A percentile compares a stretch with the other conserved stretches of the same genome.
Conservation (phyloP, 2,888 invertebrate species). For the Muscina levida region DNA sequence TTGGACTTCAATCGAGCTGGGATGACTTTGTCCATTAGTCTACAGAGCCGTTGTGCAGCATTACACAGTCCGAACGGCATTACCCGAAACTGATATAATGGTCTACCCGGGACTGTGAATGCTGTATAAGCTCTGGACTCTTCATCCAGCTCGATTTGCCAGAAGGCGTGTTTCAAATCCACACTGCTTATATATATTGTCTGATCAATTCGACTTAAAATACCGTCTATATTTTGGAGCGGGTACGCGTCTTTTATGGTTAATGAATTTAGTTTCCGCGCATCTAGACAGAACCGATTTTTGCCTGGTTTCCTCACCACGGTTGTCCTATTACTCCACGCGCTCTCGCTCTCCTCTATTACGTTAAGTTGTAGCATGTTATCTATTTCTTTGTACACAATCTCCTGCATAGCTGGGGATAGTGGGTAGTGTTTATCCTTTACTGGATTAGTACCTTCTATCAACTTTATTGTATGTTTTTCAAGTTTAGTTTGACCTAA, state of each 20-base stretch:
- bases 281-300: slow-evolving; percentile 70
- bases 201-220: slow-evolving; percentile 40
- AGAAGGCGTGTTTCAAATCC: slow-evolving; percentile 43
- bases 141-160: slow-evolving; percentile 45
- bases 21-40: slow-evolving; percentile 39
- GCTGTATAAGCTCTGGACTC: slow-evolving; percentile 45
- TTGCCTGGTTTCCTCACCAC: slow-evolving; percentile 68
- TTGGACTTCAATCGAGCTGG: background rate
- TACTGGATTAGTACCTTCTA: slow-evolving; percentile 49
- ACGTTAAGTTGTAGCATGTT: slow-evolving; percentile 70
- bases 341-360: slow-evolving; percentile 70
- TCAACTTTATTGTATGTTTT: slow-evolving; percentile 54
- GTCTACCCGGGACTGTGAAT: slow-evolving; percentile 45
- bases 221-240: slow-evolving; percentile 30
- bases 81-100: slow-evolving; percentile 34
- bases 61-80: slow-evolving; percentile 58
- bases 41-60: slow-evolving; percentile 34
- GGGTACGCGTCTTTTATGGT: slow-evolving; percentile 44
- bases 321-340: slow-evolving; percentile 71
- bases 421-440: slow-evolving; percentile 62
- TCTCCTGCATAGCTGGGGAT: slow-evolving; percentile 59
- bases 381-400: slow-evolving; percentile 69
- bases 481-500: slow-evolving; percentile 53
- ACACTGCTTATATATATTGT: slow-evolving; percentile 44
- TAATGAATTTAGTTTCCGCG: slow-evolving; percentile 69